Percentiles rank a stretch among this genome's conserved stretches.
These are phyloP conservation scores for Actenoides lindsayi DNA, from an alignment of 2,113 vertebrate genomes.

Conservation along the genomic window DNA sequence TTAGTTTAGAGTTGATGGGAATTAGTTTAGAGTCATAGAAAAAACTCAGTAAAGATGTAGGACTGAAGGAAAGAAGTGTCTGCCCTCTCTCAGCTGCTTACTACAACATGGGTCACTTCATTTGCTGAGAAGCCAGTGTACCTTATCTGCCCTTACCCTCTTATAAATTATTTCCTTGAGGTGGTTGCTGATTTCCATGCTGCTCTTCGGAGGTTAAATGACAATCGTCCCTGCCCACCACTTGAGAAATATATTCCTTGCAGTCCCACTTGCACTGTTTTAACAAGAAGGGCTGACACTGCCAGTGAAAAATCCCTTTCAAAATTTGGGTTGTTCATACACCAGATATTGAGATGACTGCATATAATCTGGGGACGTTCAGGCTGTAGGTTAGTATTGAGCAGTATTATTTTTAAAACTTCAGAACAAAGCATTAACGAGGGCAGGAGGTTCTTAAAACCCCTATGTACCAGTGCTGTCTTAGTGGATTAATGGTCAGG, in stretches of 20 bases:
- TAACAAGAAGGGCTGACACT: not conserved
- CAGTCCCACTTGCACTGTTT: not conserved
- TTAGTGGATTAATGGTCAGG: constrained; percentile 3
- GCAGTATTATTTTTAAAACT: not conserved
- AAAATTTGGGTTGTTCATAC: not conserved
- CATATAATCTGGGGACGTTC: not conserved
- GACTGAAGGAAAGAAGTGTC: not conserved
- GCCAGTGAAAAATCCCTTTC: not conserved
- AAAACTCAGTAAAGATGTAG: not conserved
- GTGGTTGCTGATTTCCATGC: not conserved
- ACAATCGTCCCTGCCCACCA: not conserved
- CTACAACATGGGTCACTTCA: not conserved
- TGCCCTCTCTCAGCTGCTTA: not conserved
- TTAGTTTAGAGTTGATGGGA: not conserved
- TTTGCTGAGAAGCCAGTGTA: not conserved
- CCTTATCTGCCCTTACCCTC: not conserved
- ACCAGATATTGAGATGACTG: not conserved
- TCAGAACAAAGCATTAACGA: not conserved
- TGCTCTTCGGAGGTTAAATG: not conserved
- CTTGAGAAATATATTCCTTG: not conserved
- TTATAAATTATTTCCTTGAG: not conserved
- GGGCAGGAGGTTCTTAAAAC: constrained; percentile 13
- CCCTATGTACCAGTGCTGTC: not conserved
- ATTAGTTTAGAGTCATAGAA: not conserved
- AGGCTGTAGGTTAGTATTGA: not conserved